phyloP scores from a whole-genome alignment of 2,113 vertebrate genomes.

The Crotalus helleri region DNA sequence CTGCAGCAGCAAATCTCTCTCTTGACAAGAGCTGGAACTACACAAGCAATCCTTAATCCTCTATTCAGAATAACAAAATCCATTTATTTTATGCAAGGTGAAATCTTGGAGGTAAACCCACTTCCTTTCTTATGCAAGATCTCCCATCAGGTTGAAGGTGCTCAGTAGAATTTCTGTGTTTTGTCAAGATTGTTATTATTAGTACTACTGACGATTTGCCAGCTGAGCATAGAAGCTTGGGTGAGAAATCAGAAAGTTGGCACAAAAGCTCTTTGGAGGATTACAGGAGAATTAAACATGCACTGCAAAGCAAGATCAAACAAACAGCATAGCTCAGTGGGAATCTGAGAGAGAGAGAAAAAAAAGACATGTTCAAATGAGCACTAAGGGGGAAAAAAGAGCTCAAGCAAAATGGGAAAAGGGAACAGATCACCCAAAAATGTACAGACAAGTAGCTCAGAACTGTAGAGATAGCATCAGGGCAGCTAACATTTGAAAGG shows the following conservation, averaged over 20 bases:
- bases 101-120: neutral
- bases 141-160: neutral
- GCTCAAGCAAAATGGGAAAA: neutral
- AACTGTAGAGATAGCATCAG: neutral
- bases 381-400: neutral
- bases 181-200: constrained; percentile 14
- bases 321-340: neutral
- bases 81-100: constrained; percentile 16
- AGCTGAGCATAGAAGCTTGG: neutral
- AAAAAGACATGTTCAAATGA: neutral
- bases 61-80: constrained; percentile 33
- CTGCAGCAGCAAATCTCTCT: constrained; percentile 25
- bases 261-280: neutral
- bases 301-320: neutral
- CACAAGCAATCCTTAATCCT: constrained; percentile 31
- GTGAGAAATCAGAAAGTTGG: neutral
- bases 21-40: constrained; percentile 12
- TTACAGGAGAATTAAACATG: constrained; percentile 9
- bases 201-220: neutral
- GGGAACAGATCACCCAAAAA: neutral
- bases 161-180: neutral
- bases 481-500: neutral
- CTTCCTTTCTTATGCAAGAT: neutral
- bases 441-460: neutral
- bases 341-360: neutral